phyloP scores from a whole-genome alignment of 2,888 invertebrate genomes.

The Cryptus armator region DNA sequence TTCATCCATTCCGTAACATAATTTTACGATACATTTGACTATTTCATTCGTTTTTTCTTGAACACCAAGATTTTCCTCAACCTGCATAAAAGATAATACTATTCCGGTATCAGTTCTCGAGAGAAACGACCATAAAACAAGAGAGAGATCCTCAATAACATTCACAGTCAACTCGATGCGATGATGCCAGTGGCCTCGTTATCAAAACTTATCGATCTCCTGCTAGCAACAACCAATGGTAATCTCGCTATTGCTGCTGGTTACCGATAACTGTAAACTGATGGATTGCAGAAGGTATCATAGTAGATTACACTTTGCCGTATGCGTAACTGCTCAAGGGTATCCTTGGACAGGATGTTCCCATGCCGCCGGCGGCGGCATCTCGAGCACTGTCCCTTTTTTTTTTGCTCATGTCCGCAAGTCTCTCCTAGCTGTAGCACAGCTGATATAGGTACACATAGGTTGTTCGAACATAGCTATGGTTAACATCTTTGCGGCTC shows the following conservation, averaged over 20 bases:
- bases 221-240: conserved; percentile 62
- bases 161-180: conserved; percentile 25
- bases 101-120: neutral
- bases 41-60: neutral
- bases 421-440: conserved; percentile 12
- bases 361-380: conserved; percentile 75
- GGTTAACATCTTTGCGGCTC: conserved; percentile 13
- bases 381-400: conserved; percentile 71
- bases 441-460: conserved; percentile 6
- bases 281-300: conserved; percentile 78
- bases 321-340: conserved; percentile 76
- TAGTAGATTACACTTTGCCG: conserved; percentile 77
- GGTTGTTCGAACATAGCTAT: neutral
- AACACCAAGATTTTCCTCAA: neutral
- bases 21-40: too few species aligned
- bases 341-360: conserved; percentile 81
- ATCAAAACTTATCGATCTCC: conserved; percentile 80
- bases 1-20: too few species aligned
- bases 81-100: neutral
- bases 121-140: neutral
- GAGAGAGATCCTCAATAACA: neutral
- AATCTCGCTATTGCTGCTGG: conserved; percentile 36
- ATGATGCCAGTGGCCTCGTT: conserved; percentile 76
- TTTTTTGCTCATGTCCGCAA: conserved; percentile 34
- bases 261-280: conserved; percentile 79